Conservation (phyloP, 2,888 invertebrate species). For the Venusia cambrica region DNA sequence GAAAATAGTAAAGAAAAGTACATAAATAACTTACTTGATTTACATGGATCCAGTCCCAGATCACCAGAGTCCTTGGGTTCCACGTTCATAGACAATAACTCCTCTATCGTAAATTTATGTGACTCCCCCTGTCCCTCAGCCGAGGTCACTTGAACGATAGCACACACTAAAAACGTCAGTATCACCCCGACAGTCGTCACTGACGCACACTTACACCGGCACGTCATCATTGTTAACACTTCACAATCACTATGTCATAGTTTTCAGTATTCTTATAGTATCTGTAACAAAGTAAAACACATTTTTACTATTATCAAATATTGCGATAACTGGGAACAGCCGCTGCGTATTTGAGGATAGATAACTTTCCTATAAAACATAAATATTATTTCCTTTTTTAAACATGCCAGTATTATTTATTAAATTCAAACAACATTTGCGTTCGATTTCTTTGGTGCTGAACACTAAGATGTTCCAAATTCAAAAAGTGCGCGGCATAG, state of each 20-base stretch:
- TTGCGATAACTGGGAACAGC: too few species aligned
- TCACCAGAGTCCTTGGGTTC: constrained; percentile 86
- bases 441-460: too few species aligned
- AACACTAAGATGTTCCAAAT: too few species aligned
- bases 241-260: constrained; percentile 55
- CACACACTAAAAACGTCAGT: constrained; percentile 54
- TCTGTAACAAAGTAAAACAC: constrained; percentile 57
- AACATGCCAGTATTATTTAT: too few species aligned
- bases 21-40: constrained; percentile 86
- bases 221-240: constrained; percentile 53
- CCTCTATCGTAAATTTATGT: constrained; percentile 84
- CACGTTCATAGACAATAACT: constrained; percentile 83
- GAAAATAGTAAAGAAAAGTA: too few species aligned
- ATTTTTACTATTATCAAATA: too few species aligned
- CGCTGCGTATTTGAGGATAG: too few species aligned
- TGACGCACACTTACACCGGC: constrained; percentile 46
- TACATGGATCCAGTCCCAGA: constrained; percentile 91
- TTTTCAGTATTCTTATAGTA: constrained; percentile 36
- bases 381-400: too few species aligned
- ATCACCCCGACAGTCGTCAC: constrained; percentile 43
- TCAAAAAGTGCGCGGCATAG: too few species aligned
- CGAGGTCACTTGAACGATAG: constrained; percentile 41
- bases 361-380: too few species aligned
- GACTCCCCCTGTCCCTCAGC: constrained; percentile 57
- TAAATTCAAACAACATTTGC: too few species aligned